Percentiles rank a stretch among this genome's conserved stretches.
These are phyloP conservation scores for Hemithea aestivaria DNA, from an alignment of 2,888 invertebrate species.

Conservation along the genomic window DNA sequence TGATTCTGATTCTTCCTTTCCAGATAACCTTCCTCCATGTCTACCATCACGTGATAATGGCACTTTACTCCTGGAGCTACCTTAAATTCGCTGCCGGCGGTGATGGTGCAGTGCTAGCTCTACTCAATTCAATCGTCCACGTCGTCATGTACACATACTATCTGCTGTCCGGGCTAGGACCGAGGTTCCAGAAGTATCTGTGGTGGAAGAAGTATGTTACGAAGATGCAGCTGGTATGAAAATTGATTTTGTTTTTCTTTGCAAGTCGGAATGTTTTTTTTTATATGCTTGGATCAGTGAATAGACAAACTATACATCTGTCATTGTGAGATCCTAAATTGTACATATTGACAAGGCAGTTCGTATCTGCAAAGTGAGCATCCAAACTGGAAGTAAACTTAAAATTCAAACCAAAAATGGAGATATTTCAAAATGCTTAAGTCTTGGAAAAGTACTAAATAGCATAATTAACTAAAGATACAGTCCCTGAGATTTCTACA, in stretches of 20 bases:
- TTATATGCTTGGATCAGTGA: neutral
- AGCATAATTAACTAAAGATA: too few species aligned
- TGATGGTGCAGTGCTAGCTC: slow-evolving; percentile 86
- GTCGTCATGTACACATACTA: slow-evolving; percentile 92
- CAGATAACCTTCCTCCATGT: slow-evolving; percentile 94
- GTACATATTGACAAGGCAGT: too few species aligned
- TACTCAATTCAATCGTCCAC: slow-evolving; percentile 88
- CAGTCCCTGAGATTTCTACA: too few species aligned
- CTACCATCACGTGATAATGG: slow-evolving; percentile 91
- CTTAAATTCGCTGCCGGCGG: slow-evolving; percentile 88
- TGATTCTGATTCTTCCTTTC: slow-evolving; percentile 35
- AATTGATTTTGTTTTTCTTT: neutral
- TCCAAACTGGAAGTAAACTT: too few species aligned
- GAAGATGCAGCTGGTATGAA: slow-evolving; percentile 85
- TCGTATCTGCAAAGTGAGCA: too few species aligned
- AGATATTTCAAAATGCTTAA: too few species aligned
- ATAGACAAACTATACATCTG: too few species aligned
- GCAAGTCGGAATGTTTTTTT: too few species aligned
- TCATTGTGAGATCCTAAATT: too few species aligned
- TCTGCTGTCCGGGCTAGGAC: slow-evolving; percentile 87
- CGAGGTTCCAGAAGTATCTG: slow-evolving; percentile 85
- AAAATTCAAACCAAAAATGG: too few species aligned
- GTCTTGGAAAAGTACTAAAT: too few species aligned
- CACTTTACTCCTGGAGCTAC: slow-evolving; percentile 88
- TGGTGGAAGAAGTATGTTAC: slow-evolving; percentile 96